These are phyloP conservation scores for Meloidogyne floridensis DNA, from an alignment of 1,140 invertebrate genomes.

Conservation along the genomic window DNA sequence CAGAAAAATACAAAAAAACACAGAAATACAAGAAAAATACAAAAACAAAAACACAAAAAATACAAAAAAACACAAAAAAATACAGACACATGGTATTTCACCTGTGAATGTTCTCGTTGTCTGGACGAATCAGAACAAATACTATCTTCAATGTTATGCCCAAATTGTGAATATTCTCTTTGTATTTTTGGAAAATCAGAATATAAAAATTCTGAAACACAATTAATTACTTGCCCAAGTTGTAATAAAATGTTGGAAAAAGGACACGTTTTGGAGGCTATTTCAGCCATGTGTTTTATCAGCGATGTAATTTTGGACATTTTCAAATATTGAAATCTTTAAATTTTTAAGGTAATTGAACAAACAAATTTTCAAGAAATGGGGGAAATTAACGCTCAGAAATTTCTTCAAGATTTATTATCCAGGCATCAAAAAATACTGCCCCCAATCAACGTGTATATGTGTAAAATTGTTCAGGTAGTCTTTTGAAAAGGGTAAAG, in stretches of 20 bases:
- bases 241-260: conserved; percentile 33
- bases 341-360: conserved; percentile 22
- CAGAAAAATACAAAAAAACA: too few relatives aligned
- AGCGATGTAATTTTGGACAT: conserved; percentile 32
- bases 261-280: conserved; percentile 44
- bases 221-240: conserved; percentile 43
- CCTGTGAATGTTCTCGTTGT: conserved; percentile 61
- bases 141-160: conserved; percentile 58
- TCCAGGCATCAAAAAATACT: conserved; percentile 16
- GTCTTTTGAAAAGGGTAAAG: too few relatives aligned
- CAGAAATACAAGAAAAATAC: conserved; percentile 19
- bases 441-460: conserved; percentile 41
- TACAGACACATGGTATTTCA: conserved; percentile 58
- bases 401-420: conserved; percentile 34
- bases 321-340: not conserved
- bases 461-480: conserved; percentile 53
- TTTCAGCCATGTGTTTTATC: conserved; percentile 51
- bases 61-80: not conserved
- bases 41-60: too few relatives aligned
- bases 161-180: conserved; percentile 35
- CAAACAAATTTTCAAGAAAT: conserved; percentile 38
- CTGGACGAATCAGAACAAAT: conserved; percentile 54
- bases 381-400: not conserved
- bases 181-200: conserved; percentile 37
- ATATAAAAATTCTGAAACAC: conserved; percentile 38